A percentile compares a stretch with the other conserved stretches of the same genome.
phyloP scores from a whole-genome alignment of 2,888 invertebrate genomes.

The Volucella bombylans region DNA sequence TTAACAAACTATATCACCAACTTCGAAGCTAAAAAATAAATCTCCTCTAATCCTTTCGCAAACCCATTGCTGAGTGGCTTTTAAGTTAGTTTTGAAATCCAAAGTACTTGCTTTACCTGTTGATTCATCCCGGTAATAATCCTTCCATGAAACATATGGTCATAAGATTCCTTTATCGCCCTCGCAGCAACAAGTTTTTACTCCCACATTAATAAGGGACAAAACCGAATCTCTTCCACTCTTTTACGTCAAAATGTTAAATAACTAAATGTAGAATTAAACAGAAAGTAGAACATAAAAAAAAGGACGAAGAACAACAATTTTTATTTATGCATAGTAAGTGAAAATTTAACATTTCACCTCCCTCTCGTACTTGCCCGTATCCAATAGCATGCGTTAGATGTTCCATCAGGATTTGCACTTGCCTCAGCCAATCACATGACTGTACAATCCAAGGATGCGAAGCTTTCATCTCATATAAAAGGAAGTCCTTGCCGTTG shows the following conservation, averaged over 20 bases:
- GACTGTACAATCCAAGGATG: conserved; percentile 35
- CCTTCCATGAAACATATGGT: conserved; percentile 54
- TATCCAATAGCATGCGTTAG: conserved; percentile 67
- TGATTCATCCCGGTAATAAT: conserved; percentile 44
- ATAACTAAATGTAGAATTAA: conserved; percentile 4
- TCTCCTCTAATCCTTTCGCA: background rate
- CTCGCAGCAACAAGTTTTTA: conserved; percentile 27
- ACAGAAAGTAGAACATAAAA: background rate
- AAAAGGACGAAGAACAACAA: conserved; percentile 29
- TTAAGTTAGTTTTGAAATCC: conserved; percentile 14
- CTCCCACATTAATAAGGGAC: conserved; percentile 20
- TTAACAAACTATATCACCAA: background rate
- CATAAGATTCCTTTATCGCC: conserved; percentile 53
- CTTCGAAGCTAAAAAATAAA: background rate
- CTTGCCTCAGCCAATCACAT: conserved; percentile 57
- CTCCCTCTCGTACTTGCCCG: background rate
- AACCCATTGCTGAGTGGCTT: conserved; percentile 6
- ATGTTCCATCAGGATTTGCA: conserved; percentile 60
- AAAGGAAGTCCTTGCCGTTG: conserved; percentile 65
- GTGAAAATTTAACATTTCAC: conserved; percentile 62
- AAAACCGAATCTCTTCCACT: conserved; percentile 12
- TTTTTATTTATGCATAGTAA: conserved; percentile 66
- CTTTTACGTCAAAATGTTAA: conserved; percentile 37
- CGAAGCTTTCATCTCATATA: conserved; percentile 74
- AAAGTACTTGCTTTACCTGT: conserved; percentile 36